Evolutionary conservation across 2,113 vertebrate species (phyloP).

Genomic region (Ammodytes dubius): DNA sequence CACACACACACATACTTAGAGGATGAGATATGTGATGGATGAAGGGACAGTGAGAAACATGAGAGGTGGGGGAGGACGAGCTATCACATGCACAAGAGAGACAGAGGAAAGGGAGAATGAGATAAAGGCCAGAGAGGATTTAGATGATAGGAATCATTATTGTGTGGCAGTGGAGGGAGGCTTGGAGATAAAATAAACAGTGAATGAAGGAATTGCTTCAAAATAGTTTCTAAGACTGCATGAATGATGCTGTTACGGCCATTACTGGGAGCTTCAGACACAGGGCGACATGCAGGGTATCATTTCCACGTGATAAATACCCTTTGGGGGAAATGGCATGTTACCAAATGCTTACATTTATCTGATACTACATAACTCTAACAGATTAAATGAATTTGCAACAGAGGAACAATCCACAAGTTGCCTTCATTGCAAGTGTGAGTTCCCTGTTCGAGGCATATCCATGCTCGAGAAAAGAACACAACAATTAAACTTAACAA

Average conservation of each 20-base stretch:
- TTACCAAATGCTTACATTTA: not conserved
- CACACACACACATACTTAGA: not conserved
- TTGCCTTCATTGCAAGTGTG: too few species aligned
- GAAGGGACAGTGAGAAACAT: constrained; percentile 29
- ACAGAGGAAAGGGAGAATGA: constrained; percentile 23
- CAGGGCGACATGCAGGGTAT: not conserved
- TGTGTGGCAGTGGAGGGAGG: constrained; percentile 16
- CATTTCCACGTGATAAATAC: not conserved
- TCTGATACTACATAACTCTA: too few species aligned
- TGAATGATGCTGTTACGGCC: constrained; percentile 17
- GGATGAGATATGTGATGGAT: constrained; percentile 31
- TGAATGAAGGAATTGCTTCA: constrained; percentile 26
- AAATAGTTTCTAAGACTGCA: constrained; percentile 15
- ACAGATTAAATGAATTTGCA: too few species aligned
- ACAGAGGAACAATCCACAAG: too few species aligned
- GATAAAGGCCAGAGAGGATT: constrained; percentile 68
- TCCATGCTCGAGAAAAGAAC: not conserved
- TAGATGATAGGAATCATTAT: constrained; percentile 50
- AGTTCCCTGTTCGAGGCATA: too few species aligned
- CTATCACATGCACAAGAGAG: constrained; percentile 22
- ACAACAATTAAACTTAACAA: not conserved
- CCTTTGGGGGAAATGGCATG: not conserved
- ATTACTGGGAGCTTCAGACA: not conserved
- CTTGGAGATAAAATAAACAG: constrained; percentile 9
- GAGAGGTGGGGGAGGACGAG: constrained; percentile 37